Evolutionary conservation across 2,888 invertebrate genomes (phyloP).

Genomic region (Stenichneumon culpator): DNA sequence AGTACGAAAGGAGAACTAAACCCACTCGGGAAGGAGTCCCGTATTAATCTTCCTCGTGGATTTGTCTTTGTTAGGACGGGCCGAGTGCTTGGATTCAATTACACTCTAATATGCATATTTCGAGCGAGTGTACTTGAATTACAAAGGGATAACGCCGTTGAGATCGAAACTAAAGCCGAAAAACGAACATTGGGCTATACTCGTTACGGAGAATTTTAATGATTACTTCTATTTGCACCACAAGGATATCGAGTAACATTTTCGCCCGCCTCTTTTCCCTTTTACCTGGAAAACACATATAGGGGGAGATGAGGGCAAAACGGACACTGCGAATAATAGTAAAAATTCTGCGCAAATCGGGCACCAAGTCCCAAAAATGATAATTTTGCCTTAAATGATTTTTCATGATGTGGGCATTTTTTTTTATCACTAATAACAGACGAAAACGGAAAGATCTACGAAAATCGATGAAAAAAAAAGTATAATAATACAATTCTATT

Average conservation of each 20-base stretch:
- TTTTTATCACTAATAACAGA: background rate
- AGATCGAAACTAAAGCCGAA: background rate
- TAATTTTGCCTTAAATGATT: background rate
- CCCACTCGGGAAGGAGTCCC: background rate
- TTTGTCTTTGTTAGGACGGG: background rate
- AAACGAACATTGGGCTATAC: background rate
- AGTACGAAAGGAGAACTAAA: conserved; percentile 4
- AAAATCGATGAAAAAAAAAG: too few species aligned
- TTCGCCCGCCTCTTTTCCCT: background rate
- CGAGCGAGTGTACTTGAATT: background rate
- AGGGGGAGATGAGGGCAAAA: background rate
- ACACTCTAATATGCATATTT: conserved; percentile 4
- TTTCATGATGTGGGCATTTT: background rate
- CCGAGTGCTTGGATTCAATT: background rate
- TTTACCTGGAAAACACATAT: background rate
- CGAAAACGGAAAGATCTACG: too few species aligned
- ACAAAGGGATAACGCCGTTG: background rate
- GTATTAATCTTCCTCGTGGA: conserved; percentile 1
- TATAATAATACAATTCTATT: background rate
- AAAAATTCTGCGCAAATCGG: background rate
- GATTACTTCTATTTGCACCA: background rate
- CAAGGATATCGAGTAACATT: background rate
- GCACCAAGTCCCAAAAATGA: background rate
- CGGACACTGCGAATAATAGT: background rate
- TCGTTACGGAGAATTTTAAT: background rate